Evolutionary conservation across 2,888 invertebrate species (phyloP).

Genomic region (Alitta virens): DNA sequence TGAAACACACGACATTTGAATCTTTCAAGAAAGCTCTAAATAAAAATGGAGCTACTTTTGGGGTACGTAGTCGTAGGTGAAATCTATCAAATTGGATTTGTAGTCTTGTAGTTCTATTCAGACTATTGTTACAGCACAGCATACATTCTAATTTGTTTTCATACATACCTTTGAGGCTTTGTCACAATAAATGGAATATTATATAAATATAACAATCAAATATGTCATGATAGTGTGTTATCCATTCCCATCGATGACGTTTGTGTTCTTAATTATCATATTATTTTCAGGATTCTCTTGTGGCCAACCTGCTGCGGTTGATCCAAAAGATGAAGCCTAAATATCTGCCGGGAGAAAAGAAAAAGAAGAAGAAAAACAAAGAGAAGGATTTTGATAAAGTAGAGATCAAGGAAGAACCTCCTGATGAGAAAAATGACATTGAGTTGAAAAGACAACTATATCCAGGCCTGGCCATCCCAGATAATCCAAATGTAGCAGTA

Average conservation of each 20-base stretch:
- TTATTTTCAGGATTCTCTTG: conserved; percentile 85
- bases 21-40: conserved; percentile 81
- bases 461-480: conserved; percentile 58
- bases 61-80: no score
- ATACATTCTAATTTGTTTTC: no score
- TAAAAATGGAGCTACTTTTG: conserved; percentile 94
- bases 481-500: conserved; percentile 54
- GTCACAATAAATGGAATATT: no score
- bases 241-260: no score
- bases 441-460: conserved; percentile 54
- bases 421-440: conserved; percentile 28
- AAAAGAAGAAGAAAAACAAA: conserved; percentile 31
- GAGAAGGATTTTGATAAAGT: conserved; percentile 26
- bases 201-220: no score
- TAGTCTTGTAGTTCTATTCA: no score
- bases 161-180: no score
- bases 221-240: no score
- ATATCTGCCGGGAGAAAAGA: conserved; percentile 9
- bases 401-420: conserved; percentile 21
- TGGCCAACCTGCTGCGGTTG: conserved; percentile 86
- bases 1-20: conserved; percentile 81
- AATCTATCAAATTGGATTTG: no score
- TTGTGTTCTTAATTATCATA: no score
- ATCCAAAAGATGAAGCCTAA: conserved; percentile 87
- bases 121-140: no score